phyloP scores from a whole-genome alignment of 2,797 vertebrate species.

The Anguilla pacifica region DNA sequence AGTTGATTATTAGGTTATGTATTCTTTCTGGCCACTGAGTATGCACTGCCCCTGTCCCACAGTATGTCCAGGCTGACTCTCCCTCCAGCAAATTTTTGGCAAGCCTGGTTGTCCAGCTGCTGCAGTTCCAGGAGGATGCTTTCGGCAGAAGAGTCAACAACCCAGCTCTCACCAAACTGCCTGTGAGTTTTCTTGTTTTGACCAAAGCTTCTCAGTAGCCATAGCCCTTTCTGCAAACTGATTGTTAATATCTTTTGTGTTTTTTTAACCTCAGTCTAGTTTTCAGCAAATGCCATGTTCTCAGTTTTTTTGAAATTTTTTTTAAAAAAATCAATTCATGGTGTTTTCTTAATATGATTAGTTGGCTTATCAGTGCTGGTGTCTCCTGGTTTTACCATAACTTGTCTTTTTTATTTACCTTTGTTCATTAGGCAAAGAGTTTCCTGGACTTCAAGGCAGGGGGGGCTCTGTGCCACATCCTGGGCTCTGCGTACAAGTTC shows the following conservation, averaged over 20 bases:
- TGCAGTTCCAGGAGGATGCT: constrained; percentile 97
- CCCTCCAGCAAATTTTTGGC: constrained; percentile 93
- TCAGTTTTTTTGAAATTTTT: too few relatives aligned
- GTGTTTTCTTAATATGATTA: neutral
- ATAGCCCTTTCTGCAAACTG: neutral
- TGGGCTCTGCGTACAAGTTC: constrained; percentile 96
- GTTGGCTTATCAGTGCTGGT: neutral
- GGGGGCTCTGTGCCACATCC: constrained; percentile 92
- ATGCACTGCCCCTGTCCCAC: constrained; percentile 30
- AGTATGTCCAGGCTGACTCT: constrained; percentile 95
- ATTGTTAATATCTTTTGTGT: neutral
- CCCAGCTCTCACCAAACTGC: constrained; percentile 95
- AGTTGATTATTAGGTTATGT: neutral
- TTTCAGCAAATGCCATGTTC: neutral
- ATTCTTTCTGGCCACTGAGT: neutral
- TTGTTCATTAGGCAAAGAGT: constrained; percentile 83
- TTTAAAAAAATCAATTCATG: neutral
- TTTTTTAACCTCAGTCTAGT: neutral
- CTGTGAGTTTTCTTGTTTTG: constrained; percentile 74
- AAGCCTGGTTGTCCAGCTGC: constrained; percentile 91
- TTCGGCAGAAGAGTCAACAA: constrained; percentile 97
- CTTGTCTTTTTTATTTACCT: constrained; percentile 3
- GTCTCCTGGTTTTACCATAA: neutral
- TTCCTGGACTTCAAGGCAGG: constrained; percentile 98
- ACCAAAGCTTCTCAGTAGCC: neutral